Conservation (phyloP, 2,888 invertebrate genomes). For the Choristoneura rosaceana region DNA sequence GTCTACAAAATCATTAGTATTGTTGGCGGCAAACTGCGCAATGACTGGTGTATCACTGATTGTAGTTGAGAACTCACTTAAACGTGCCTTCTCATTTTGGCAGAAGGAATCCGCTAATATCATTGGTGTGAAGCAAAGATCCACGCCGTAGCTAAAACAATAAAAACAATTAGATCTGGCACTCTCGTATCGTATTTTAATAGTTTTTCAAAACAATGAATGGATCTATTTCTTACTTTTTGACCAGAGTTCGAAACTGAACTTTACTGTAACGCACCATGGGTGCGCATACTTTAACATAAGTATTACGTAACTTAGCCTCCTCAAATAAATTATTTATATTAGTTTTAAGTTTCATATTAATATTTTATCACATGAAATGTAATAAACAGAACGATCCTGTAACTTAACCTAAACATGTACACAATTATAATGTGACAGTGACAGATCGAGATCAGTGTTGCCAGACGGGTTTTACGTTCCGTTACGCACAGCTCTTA, state of each 20-base stretch:
- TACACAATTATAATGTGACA: too few relatives aligned
- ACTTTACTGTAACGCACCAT: slow-evolving; percentile 96
- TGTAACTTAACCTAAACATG: too few relatives aligned
- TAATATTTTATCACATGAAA: background rate
- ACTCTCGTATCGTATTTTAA: background rate
- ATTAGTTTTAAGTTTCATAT: slow-evolving; percentile 67
- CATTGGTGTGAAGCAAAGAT: slow-evolving; percentile 98
- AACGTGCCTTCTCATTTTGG: slow-evolving; percentile 93
- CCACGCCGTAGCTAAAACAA: slow-evolving; percentile 90
- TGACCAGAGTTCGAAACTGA: slow-evolving; percentile 78
- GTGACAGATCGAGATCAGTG: too few relatives aligned
- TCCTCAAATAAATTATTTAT: slow-evolving; percentile 88
- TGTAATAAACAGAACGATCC: too few relatives aligned
- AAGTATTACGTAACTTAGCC: slow-evolving; percentile 75
- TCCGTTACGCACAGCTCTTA: too few relatives aligned
- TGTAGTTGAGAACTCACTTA: slow-evolving; percentile 92
- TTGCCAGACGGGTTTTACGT: too few relatives aligned
- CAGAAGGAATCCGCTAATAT: slow-evolving; percentile 97
- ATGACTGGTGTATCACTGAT: slow-evolving; percentile 93
- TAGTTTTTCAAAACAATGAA: background rate
- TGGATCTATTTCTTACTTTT: slow-evolving; percentile 60
- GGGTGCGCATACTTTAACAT: slow-evolving; percentile 94
- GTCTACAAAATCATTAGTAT: slow-evolving; percentile 91
- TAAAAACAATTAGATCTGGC: slow-evolving; percentile 12
- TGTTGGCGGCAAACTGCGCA: slow-evolving; percentile 97